Percentiles rank a stretch among this genome's conserved stretches.
phyloP scores from a whole-genome alignment of 1,140 invertebrate species.

The Drosophila kurseongensis region DNA sequence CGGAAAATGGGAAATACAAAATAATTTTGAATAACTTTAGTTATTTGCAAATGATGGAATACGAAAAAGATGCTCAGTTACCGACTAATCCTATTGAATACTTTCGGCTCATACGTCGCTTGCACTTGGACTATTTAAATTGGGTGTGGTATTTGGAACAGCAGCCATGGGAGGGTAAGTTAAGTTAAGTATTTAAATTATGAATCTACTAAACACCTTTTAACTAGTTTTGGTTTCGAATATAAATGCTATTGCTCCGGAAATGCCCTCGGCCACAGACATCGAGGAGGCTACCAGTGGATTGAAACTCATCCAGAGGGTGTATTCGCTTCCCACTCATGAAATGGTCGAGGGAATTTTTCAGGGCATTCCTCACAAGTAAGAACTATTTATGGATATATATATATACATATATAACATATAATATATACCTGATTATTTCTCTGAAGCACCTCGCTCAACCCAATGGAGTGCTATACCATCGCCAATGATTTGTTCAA shows the following conservation, averaged over 20 bases:
- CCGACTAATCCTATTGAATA: background rate
- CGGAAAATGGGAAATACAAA: no score
- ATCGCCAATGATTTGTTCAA: background rate
- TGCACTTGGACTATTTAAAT: background rate
- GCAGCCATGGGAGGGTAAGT: constrained; percentile 4
- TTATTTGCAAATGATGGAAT: background rate
- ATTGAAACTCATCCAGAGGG: background rate
- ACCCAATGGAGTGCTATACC: background rate
- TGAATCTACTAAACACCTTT: background rate
- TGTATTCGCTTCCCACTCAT: background rate
- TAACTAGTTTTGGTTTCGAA: background rate
- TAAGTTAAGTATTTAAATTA: no score
- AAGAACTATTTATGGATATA: no score
- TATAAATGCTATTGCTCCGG: background rate
- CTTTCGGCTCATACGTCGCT: background rate
- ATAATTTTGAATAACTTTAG: background rate
- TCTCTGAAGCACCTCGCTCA: background rate
- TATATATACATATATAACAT: no score
- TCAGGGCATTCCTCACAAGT: background rate
- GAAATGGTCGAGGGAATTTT: background rate
- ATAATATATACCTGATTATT: no score
- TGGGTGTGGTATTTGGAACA: background rate
- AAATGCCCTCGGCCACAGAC: background rate
- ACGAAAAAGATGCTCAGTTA: background rate
- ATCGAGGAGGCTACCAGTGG: background rate